These are phyloP conservation scores for Gorsachius goisagi DNA, from an alignment of 2,113 vertebrate genomes.

Conservation along the genomic window DNA sequence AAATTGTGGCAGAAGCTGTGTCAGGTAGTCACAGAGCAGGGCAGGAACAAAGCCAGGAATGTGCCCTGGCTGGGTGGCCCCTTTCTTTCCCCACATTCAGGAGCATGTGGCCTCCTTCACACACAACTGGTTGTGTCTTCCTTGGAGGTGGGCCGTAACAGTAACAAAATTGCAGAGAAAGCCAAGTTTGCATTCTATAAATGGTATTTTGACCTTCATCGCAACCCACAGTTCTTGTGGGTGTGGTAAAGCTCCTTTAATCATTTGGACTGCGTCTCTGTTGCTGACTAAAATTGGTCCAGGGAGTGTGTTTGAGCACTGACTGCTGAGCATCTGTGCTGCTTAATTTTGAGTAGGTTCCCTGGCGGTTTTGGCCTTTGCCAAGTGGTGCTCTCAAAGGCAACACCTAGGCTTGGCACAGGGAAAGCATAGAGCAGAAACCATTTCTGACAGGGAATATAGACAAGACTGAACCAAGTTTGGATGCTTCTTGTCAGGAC, in stretches of 20 bases:
- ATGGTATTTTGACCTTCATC: neutral
- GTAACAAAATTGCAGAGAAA: neutral
- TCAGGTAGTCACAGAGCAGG: neutral
- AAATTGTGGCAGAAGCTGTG: neutral
- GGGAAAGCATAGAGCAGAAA: neutral
- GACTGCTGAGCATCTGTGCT: neutral
- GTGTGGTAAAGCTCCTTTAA: neutral
- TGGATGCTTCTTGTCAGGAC: neutral
- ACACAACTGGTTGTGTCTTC: neutral
- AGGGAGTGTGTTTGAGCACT: neutral
- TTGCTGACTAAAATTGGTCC: neutral
- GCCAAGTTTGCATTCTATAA: neutral
- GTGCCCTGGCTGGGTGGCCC: neutral
- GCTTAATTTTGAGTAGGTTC: neutral
- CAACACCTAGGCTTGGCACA: neutral
- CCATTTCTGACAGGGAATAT: neutral
- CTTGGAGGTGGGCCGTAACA: neutral
- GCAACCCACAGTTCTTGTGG: neutral
- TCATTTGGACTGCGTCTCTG: neutral
- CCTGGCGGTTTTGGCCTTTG: neutral
- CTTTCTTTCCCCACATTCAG: neutral
- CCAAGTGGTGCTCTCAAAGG: neutral
- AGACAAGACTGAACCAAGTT: neutral
- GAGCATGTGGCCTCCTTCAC: neutral
- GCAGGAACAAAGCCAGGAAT: neutral